phyloP scores from a whole-genome alignment of 2,888 invertebrate genomes.

The Ormyrus rosae region DNA sequence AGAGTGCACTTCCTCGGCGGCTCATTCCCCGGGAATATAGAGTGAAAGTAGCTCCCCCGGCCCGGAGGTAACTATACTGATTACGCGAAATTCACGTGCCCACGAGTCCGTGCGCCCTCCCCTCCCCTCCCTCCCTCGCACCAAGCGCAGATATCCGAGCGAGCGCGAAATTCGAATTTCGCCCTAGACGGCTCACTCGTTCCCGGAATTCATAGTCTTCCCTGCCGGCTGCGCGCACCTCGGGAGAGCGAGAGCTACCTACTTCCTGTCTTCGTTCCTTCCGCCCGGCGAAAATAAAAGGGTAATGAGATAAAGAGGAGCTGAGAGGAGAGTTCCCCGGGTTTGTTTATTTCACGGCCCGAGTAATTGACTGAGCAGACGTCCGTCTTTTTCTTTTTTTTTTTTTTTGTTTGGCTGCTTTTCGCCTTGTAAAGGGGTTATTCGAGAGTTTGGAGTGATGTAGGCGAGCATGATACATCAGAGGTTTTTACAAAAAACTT shows the following conservation, averaged over 20 bases:
- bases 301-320: conserved; percentile 14
- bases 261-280: neutral
- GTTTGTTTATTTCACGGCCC: no score
- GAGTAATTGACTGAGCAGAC: no score
- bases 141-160: neutral
- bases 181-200: neutral
- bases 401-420: no score
- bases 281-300: neutral
- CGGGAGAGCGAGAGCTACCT: neutral
- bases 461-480: no score
- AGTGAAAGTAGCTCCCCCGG: neutral
- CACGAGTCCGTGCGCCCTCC: neutral
- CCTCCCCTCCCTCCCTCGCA: no score
- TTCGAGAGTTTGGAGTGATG: no score
- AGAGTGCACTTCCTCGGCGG: no score
- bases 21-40: neutral
- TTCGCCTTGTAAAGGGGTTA: no score
- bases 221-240: neutral
- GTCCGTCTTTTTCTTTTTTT: no score
- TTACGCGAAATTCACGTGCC: conserved; percentile 20
- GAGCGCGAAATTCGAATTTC: conserved; percentile 52
- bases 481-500: no score
- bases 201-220: neutral
- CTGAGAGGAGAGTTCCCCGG: neutral
- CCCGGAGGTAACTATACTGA: conserved; percentile 7